Conservation (phyloP, 2,888 invertebrate species). For the Agonopterix alstromeriana region DNA sequence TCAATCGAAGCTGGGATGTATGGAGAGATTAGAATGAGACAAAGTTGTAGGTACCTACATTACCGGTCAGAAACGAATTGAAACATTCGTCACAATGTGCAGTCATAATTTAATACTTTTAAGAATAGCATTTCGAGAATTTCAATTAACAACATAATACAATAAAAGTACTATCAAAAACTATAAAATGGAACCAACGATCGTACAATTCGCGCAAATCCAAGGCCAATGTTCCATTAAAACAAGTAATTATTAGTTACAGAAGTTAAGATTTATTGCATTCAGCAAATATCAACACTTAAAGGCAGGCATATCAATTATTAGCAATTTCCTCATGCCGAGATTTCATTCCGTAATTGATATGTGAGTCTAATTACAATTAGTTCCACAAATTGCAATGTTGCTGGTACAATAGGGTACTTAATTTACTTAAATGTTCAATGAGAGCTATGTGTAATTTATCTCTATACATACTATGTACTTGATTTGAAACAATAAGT, state of each 20-base stretch:
- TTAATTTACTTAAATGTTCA: conserved; percentile 10
- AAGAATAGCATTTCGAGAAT: too few relatives aligned
- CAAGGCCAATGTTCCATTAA: conserved; percentile 13
- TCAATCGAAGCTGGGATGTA: too few relatives aligned
- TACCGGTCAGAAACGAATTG: too few relatives aligned
- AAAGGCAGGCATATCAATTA: conserved; percentile 35
- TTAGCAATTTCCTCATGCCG: conserved; percentile 30
- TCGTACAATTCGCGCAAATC: background rate
- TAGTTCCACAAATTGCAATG: conserved; percentile 16
- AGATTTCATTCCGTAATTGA: conserved; percentile 32
- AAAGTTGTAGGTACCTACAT: too few relatives aligned
- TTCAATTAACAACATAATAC: background rate
- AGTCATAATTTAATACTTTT: too few relatives aligned
- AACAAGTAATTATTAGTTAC: conserved; percentile 23
- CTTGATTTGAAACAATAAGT: conserved; percentile 30
- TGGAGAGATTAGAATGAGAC: too few relatives aligned
- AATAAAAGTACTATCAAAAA: background rate
- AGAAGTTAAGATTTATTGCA: conserved; percentile 28
- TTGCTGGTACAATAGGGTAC: conserved; percentile 6
- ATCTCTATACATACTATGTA: conserved; percentile 10
- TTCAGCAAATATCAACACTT: conserved; percentile 32
- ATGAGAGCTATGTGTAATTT: conserved; percentile 16
- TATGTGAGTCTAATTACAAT: conserved; percentile 42
- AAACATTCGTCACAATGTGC: too few relatives aligned
- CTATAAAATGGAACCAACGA: background rate